These are phyloP conservation scores for Phrynosoma platyrhinos DNA, from an alignment of 2,113 vertebrate genomes.

Conservation along the genomic window DNA sequence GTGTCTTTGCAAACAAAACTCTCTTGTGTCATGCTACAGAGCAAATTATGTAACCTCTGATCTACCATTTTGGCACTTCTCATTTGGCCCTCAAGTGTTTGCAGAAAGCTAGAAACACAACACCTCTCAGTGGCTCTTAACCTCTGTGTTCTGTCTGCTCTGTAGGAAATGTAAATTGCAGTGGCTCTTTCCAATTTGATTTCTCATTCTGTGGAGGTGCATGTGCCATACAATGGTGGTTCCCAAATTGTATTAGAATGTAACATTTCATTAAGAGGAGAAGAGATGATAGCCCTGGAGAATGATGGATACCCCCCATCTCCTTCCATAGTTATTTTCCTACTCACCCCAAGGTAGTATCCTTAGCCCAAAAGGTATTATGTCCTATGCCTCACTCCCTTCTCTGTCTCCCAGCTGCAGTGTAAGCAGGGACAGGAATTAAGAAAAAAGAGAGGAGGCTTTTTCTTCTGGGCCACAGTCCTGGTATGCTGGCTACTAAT, in stretches of 20 bases:
- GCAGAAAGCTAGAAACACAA: conserved; percentile 73
- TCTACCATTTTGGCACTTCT: conserved; percentile 65
- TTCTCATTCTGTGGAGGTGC: conserved; percentile 63
- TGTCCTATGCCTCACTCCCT: not conserved
- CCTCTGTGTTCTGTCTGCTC: conserved; percentile 69
- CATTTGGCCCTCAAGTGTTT: conserved; percentile 65
- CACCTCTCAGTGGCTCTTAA: conserved; percentile 68
- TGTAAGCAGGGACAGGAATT: too few species aligned
- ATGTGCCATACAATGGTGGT: conserved; percentile 57
- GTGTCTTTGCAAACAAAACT: conserved; percentile 68
- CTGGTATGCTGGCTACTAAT: not conserved
- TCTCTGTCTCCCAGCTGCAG: not conserved
- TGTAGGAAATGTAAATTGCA: conserved; percentile 68
- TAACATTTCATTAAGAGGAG: not conserved
- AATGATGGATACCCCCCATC: not conserved
- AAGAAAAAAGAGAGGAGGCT: not conserved
- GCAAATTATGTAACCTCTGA: conserved; percentile 62
- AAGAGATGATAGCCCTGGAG: too few species aligned
- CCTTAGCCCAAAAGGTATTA: not conserved
- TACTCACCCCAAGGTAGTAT: not conserved
- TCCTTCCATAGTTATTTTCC: not conserved
- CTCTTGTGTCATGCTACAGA: conserved; percentile 67
- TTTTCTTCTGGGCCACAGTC: not conserved
- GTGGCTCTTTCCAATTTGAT: conserved; percentile 64
- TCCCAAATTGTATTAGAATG: not conserved